phyloP scores from a whole-genome alignment of 2,888 invertebrate species.

The Lasiommata megera region DNA sequence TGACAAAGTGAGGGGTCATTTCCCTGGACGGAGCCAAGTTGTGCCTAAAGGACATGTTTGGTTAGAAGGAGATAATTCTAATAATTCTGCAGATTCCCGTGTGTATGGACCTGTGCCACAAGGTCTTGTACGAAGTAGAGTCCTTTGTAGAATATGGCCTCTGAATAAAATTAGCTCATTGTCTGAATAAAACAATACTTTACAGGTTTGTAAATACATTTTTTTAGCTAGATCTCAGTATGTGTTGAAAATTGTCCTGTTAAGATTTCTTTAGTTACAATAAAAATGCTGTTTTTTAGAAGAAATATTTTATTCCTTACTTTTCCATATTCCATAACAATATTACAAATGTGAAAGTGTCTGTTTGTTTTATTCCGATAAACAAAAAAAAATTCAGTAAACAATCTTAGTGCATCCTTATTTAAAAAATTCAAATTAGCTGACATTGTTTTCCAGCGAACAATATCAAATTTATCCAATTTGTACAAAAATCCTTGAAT shows the following conservation, averaged over 20 bases:
- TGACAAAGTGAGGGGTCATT: constrained; percentile 81
- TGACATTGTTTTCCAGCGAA: no score
- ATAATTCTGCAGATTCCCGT: constrained; percentile 93
- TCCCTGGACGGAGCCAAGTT: constrained; percentile 67
- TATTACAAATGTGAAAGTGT: no score
- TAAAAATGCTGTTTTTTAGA: not conserved
- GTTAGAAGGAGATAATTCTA: constrained; percentile 94
- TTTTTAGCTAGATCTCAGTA: not conserved
- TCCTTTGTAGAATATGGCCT: constrained; percentile 91
- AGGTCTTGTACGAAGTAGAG: constrained; percentile 90
- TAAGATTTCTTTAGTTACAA: not conserved
- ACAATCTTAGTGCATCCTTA: no score
- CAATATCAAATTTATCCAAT: no score
- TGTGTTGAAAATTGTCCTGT: not conserved
- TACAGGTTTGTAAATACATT: constrained; percentile 7
- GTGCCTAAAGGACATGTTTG: constrained; percentile 94
- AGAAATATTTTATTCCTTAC: not conserved
- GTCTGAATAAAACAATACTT: constrained; percentile 45
- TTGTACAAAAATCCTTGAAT: no score
- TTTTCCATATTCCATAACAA: not conserved
- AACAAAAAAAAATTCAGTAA: no score
- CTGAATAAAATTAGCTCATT: constrained; percentile 71
- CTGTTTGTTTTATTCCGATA: no score
- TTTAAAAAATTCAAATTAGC: no score
- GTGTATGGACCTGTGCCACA: constrained; percentile 93